Conservation (phyloP, 2,888 invertebrate genomes). For the Acanthosoma haemorrhoidale region DNA sequence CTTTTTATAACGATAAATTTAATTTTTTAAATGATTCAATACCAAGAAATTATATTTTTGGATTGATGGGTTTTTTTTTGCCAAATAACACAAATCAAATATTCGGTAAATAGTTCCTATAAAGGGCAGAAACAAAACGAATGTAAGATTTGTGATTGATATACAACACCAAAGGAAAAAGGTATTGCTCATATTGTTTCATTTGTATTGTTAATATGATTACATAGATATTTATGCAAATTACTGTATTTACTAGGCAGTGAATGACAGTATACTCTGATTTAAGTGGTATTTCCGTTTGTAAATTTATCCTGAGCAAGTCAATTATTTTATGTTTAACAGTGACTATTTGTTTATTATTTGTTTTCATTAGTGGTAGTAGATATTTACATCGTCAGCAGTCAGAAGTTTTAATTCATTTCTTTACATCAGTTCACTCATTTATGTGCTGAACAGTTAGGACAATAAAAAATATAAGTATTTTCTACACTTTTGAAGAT, state of each 20-base stretch:
- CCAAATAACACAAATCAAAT: neutral
- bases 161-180: too few relatives aligned
- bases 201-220: neutral
- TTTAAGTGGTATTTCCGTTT: neutral
- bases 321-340: too few relatives aligned
- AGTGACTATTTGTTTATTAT: too few relatives aligned
- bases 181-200: neutral
- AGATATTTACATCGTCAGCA: neutral
- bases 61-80: neutral
- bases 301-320: neutral
- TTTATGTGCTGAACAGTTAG: neutral
- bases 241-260: neutral
- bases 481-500: neutral
- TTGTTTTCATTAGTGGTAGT: neutral
- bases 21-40: slow-evolving; percentile 4
- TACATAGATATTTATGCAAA: too few relatives aligned
- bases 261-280: neutral
- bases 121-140: neutral
- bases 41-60: neutral
- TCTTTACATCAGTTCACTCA: neutral
- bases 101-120: neutral
- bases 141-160: neutral
- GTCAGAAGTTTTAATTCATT: neutral
- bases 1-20: slow-evolving; percentile 22
- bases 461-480: slow-evolving; percentile 3